phyloP scores from a whole-genome alignment of 2,797 vertebrate species.

The Botia almorhae region DNA sequence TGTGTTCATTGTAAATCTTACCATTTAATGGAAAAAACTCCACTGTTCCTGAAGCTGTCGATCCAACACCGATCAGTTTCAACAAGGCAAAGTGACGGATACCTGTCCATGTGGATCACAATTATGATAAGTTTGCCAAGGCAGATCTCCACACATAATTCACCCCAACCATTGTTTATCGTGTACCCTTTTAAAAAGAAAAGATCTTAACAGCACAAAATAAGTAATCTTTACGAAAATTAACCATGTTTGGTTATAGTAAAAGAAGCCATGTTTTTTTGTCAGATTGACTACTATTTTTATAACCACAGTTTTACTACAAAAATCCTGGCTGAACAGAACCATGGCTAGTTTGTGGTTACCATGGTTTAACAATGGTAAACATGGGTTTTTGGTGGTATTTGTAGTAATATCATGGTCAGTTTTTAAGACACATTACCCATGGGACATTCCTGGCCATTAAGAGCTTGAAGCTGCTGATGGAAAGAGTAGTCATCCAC shows the following conservation, averaged over 20 bases:
- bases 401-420: background rate
- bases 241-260: too few species aligned
- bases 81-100: constrained; percentile 83
- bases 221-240: too few species aligned
- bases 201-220: too few species aligned
- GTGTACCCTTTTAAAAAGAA: background rate
- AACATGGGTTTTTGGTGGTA: too few species aligned
- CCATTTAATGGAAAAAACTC: constrained; percentile 81
- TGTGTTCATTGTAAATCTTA: constrained; percentile 52
- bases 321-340: too few species aligned
- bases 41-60: constrained; percentile 74
- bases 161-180: background rate
- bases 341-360: too few species aligned
- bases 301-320: too few species aligned
- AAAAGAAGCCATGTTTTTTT: too few species aligned
- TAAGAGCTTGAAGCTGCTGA: constrained; percentile 78
- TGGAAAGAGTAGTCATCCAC: constrained; percentile 81
- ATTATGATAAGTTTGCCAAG: background rate
- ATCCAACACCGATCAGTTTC: constrained; percentile 73
- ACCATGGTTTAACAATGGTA: too few species aligned
- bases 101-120: constrained; percentile 63
- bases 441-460: constrained; percentile 76
- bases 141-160: background rate
- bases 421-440: constrained; percentile 64
- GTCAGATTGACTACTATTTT: too few species aligned